phyloP scores from a whole-genome alignment of 2,113 vertebrate genomes.

The Pagrus major region DNA sequence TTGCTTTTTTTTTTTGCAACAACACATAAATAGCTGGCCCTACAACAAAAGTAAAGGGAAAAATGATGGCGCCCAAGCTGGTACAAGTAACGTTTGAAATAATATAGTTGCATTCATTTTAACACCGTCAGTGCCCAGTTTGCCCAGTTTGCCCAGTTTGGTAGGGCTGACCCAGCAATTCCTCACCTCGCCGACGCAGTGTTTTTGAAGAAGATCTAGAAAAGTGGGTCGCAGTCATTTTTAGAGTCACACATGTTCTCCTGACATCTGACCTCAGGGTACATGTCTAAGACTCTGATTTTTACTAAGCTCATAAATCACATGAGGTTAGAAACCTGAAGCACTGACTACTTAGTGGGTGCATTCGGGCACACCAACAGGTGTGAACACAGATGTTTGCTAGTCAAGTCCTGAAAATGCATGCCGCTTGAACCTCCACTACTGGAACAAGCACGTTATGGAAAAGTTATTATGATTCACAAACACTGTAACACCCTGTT shows the following conservation, averaged over 20 bases:
- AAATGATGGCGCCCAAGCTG: not conserved
- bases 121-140: not conserved
- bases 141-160: not conserved
- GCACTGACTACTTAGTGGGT: not conserved
- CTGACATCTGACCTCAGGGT: slow-evolving; percentile 40
- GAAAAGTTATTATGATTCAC: slow-evolving; percentile 3
- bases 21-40: not conserved
- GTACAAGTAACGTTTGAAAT: not conserved
- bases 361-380: not conserved
- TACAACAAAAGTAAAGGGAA: not conserved
- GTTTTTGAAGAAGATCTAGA: slow-evolving; percentile 29
- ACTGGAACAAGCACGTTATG: not conserved
- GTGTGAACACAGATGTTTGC: slow-evolving; percentile 2
- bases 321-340: slow-evolving; percentile 22
- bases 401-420: slow-evolving; percentile 8
- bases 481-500: slow-evolving; percentile 14
- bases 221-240: slow-evolving; percentile 46
- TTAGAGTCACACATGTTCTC: slow-evolving; percentile 43
- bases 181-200: slow-evolving; percentile 5
- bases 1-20: not conserved
- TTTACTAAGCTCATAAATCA: slow-evolving; percentile 28
- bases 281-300: slow-evolving; percentile 4
- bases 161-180: not conserved
- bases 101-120: not conserved
- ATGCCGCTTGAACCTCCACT: not conserved